Base-by-base conservation (phyloP, 2,888 invertebrate species). In the Strigamia transsilvanica region DNA sequence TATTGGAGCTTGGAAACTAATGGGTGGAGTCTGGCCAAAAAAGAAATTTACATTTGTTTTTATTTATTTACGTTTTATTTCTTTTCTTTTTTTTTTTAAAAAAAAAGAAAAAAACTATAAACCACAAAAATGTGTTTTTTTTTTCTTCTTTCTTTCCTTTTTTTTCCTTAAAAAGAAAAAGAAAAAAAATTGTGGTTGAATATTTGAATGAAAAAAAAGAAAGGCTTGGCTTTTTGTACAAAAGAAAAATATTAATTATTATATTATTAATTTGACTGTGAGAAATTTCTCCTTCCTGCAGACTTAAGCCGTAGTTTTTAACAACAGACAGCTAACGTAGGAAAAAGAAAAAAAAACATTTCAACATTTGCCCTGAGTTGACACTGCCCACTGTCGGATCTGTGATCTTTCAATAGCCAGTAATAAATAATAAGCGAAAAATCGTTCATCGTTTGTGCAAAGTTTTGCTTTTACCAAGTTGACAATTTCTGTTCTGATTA, bases 331-430 rank as follows among this genome's bases (percentile, higher is more conserved):
- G 34, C 78, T 41, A 38, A 38, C 78, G 27, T 78, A 78, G 41
- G 32, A 34, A 38, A 41, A 38, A 32, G 23, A 78, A 78, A 32
- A 27, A 23, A 41, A 78, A 78, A 78, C 78, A 78, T 38, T 78
- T 41, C 78, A 78, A 78, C 34, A 23, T 78, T 78, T 78, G 78
- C 78, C 78, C 78, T 61, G 41, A 78, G 78, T 78, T 78, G 78
- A 80, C 80, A 42, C 80, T 80, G 80, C 80, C 80, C 80, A 80
- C 80, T 80, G 80, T 42, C 41, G 78, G 78, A 32, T 80, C 80
- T 80, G 80, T 80, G 80, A 80, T 80, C 80, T 80, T 80, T 42
- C 46, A 80, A 80, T 80, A 80, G 80, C 80, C 80, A 80, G 80
- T 80, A 80, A 80, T 80, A 80, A 80, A 42, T 80, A 80, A 80